phyloP scores from a whole-genome alignment of 2,797 vertebrate genomes.

The Nyctalus aviator region DNA sequence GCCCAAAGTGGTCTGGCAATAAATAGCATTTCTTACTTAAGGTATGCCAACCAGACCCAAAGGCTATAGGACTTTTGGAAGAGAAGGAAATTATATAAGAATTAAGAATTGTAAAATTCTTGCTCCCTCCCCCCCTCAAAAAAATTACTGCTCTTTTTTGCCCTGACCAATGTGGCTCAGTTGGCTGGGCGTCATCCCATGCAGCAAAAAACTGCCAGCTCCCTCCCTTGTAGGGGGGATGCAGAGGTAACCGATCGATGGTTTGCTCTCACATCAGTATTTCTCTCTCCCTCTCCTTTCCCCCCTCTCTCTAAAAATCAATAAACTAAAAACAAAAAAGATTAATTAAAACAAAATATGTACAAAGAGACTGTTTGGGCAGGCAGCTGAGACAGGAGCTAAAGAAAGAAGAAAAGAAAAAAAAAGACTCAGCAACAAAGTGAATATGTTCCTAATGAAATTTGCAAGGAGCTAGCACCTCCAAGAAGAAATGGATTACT shows the following conservation, averaged over 20 bases:
- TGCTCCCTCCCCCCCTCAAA: background rate
- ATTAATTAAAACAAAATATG: slow-evolving; percentile 51
- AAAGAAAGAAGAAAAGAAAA: background rate
- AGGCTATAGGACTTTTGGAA: background rate
- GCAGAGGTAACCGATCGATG: background rate
- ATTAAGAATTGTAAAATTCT: slow-evolving; percentile 56
- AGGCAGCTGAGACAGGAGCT: background rate
- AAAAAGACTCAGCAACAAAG: background rate
- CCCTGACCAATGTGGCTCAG: background rate
- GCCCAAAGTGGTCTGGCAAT: background rate
- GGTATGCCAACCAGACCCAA: slow-evolving; percentile 21
- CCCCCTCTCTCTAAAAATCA: background rate
- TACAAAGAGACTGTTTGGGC: background rate
- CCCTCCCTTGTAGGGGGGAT: background rate
- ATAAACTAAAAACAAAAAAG: background rate
- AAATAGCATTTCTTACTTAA: slow-evolving; percentile 62
- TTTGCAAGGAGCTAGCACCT: background rate
- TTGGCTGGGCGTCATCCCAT: background rate
- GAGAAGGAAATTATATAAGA: slow-evolving; percentile 14
- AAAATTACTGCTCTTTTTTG: slow-evolving; percentile 54
- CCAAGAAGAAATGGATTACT: slow-evolving; percentile 17
- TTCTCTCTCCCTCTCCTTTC: background rate
- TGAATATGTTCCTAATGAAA: background rate
- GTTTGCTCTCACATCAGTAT: background rate
- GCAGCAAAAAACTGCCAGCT: background rate